Evolutionary conservation across 2,113 vertebrate species (phyloP).

Genomic region (Alethe diademata): DNA sequence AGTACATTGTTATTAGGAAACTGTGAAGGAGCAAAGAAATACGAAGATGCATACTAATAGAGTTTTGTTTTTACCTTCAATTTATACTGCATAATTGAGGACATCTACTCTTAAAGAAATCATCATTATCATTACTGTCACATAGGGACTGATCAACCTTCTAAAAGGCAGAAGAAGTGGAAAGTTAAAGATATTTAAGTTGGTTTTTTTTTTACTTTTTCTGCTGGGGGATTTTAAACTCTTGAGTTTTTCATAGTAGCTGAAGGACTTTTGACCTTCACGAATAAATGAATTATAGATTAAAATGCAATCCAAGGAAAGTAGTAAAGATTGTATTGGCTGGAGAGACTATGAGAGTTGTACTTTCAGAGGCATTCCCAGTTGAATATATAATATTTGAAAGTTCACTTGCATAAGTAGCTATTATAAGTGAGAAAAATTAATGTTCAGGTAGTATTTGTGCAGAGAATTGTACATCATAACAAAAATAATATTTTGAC

Average conservation of each 20-base stretch:
- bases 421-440: not conserved
- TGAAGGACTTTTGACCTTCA: constrained; percentile 38
- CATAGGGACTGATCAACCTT: not conserved
- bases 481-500: not conserved
- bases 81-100: constrained; percentile 17
- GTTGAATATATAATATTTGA: not conserved
- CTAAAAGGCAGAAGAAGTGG: not conserved
- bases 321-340: not conserved
- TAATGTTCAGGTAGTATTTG: not conserved
- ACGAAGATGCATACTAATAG: constrained; percentile 20
- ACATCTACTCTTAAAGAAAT: not conserved
- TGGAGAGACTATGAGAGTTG: not conserved
- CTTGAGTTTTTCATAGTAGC: not conserved
- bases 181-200: constrained; percentile 18
- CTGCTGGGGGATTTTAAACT: constrained; percentile 16
- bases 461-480: not conserved
- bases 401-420: not conserved
- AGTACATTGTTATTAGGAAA: not conserved
- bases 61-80: constrained; percentile 31
- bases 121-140: constrained; percentile 26
- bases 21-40: not conserved
- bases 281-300: constrained; percentile 1
- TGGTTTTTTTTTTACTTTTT: not conserved
- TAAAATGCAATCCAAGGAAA: not conserved
- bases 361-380: not conserved